These are phyloP conservation scores for Hemithea aestivaria DNA, from an alignment of 2,888 invertebrate genomes.

Conservation along the genomic window DNA sequence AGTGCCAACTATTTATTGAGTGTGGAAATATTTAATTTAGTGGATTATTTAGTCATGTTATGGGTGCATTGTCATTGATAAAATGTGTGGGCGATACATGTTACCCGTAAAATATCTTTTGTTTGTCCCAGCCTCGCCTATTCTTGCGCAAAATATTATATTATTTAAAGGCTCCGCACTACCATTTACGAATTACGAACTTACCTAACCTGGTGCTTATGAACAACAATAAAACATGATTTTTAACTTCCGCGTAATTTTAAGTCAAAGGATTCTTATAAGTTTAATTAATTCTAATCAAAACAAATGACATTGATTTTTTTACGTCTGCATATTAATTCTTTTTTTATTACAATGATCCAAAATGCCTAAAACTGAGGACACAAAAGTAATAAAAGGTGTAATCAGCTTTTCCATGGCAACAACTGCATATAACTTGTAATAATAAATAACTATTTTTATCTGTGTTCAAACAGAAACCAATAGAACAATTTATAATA, in stretches of 20 bases:
- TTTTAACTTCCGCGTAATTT: constrained; percentile 15
- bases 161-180: not conserved
- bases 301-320: too few species aligned
- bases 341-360: too few species aligned
- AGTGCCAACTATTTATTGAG: constrained; percentile 20
- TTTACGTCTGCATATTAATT: too few species aligned
- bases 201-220: not conserved
- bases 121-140: constrained; percentile 44
- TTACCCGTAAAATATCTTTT: constrained; percentile 60
- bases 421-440: too few species aligned
- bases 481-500: too few species aligned
- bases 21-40: constrained; percentile 1
- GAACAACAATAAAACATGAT: not conserved
- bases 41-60: constrained; percentile 35
- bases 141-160: constrained; percentile 16
- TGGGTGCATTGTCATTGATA: constrained; percentile 47
- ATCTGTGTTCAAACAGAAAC: too few species aligned
- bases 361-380: too few species aligned
- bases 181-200: not conserved
- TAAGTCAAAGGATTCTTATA: constrained; percentile 35
- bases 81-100: constrained; percentile 69
- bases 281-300: too few species aligned
- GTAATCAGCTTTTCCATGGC: too few species aligned
- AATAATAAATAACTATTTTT: too few species aligned
- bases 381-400: too few species aligned